Conservation (phyloP, 2,797 vertebrate genomes). For the Rhinichthys osculus region DNA sequence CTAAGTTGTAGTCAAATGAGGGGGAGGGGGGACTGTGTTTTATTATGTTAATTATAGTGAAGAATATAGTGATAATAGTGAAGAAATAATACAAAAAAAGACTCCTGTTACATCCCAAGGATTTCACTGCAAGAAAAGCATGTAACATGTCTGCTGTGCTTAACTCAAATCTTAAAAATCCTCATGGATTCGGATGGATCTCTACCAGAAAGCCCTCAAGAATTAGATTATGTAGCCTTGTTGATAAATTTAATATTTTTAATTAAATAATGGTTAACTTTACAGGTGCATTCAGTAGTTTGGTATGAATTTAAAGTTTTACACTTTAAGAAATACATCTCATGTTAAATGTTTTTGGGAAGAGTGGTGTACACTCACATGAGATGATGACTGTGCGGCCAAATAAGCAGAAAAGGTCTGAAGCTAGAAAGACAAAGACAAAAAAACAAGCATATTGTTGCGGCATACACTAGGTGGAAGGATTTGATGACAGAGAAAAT, state of each 20-base stretch:
- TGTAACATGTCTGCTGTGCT: conserved; percentile 8
- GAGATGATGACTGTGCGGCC: neutral
- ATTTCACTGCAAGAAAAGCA: conserved; percentile 23
- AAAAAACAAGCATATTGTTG: neutral
- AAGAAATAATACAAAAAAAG: conserved; percentile 32
- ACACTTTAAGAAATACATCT: too few species aligned
- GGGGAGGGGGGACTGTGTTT: neutral
- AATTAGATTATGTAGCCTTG: conserved; percentile 34
- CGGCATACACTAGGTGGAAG: neutral
- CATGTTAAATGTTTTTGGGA: neutral
- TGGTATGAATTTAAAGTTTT: neutral
- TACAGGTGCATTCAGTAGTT: neutral
- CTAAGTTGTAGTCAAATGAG: neutral
- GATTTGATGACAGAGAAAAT: neutral
- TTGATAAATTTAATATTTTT: neutral
- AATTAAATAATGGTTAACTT: neutral
- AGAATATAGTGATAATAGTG: conserved; percentile 7
- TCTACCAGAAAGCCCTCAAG: conserved; percentile 8
- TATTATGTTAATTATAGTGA: conserved; percentile 27
- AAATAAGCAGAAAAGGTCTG: too few species aligned
- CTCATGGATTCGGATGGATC: conserved; percentile 5
- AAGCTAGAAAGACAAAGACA: neutral
- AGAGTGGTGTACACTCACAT: neutral
- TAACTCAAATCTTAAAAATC: conserved; percentile 52
- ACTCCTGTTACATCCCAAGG: neutral